Evolutionary conservation across 1,140 invertebrate species (phyloP).

Genomic region (Brachionus paranguensis): DNA sequence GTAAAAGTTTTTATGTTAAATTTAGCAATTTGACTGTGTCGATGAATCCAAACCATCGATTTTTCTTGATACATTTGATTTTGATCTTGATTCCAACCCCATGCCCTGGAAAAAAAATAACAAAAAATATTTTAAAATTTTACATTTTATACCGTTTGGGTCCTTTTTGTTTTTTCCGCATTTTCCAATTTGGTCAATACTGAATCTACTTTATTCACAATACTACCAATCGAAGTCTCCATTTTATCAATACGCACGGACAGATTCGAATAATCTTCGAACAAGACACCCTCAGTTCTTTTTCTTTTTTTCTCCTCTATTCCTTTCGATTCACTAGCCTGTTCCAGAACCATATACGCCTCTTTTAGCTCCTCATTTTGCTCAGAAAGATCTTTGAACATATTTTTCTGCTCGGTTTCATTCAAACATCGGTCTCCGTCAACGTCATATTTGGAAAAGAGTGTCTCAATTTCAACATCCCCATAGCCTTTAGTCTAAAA

Average conservation of each 20-base stretch:
- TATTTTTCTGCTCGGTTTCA: slow-evolving; percentile 53
- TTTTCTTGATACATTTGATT: neutral
- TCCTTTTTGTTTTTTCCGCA: slow-evolving; percentile 58
- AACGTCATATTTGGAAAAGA: slow-evolving; percentile 64
- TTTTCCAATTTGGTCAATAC: slow-evolving; percentile 60
- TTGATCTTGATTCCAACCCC: neutral
- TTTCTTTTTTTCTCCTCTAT: neutral
- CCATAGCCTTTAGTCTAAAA: slow-evolving; percentile 58
- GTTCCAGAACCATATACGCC: slow-evolving; percentile 3
- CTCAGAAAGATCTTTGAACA: slow-evolving; percentile 19
- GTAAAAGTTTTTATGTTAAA: too few relatives aligned
- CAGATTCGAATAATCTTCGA: slow-evolving; percentile 48
- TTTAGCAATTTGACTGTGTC: neutral
- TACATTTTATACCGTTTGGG: neutral
- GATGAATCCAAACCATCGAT: neutral
- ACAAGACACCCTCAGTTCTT: slow-evolving; percentile 11
- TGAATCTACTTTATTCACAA: slow-evolving; percentile 58
- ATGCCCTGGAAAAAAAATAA: neutral
- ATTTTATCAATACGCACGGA: slow-evolving; percentile 54
- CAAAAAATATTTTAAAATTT: neutral
- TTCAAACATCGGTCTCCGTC: slow-evolving; percentile 60
- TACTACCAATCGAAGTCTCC: slow-evolving; percentile 55
- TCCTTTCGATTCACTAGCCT: neutral
- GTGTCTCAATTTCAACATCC: slow-evolving; percentile 66
- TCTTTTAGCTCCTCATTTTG: slow-evolving; percentile 29